Conservation (phyloP, 53 echinoderm and acorn worm species). For the Echinometra lucunter region DNA sequence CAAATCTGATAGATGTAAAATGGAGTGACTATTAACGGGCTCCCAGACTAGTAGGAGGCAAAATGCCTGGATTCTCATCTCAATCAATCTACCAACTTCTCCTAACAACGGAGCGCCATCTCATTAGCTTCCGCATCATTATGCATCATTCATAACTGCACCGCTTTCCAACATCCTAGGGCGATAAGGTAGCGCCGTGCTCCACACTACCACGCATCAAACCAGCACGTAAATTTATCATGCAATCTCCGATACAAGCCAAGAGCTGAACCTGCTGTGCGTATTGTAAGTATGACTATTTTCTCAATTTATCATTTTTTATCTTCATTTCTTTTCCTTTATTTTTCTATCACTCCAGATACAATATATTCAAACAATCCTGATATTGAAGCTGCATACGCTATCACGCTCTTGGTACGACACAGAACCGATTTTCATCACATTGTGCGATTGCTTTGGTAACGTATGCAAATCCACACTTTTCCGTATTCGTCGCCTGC, state of each 20-base stretch:
- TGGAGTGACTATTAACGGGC: too few species aligned
- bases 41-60: too few species aligned
- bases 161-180: background rate
- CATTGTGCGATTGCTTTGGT: background rate
- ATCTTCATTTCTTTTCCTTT: background rate
- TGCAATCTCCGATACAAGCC: slow-evolving; percentile 34
- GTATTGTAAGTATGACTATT: slow-evolving; percentile 39
- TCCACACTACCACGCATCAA: background rate
- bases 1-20: too few species aligned
- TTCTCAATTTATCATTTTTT: background rate
- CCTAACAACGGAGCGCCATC: slow-evolving; percentile 10
- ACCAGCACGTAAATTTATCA: slow-evolving; percentile 8
- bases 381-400: background rate
- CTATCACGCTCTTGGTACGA: background rate
- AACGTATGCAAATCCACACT: background rate
- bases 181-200: background rate
- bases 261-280: slow-evolving; percentile 61
- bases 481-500: background rate
- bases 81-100: background rate
- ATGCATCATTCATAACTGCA: slow-evolving; percentile 46
- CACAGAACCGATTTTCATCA: background rate
- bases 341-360: background rate
- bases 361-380: too few species aligned
- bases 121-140: slow-evolving; percentile 22
- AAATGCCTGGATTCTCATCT: too few species aligned